A percentile compares a stretch with the other conserved stretches of the same genome.
These are phyloP conservation scores for Tychaedon coryphoeus DNA, from an alignment of 2,113 vertebrate species.

Conservation along the genomic window DNA sequence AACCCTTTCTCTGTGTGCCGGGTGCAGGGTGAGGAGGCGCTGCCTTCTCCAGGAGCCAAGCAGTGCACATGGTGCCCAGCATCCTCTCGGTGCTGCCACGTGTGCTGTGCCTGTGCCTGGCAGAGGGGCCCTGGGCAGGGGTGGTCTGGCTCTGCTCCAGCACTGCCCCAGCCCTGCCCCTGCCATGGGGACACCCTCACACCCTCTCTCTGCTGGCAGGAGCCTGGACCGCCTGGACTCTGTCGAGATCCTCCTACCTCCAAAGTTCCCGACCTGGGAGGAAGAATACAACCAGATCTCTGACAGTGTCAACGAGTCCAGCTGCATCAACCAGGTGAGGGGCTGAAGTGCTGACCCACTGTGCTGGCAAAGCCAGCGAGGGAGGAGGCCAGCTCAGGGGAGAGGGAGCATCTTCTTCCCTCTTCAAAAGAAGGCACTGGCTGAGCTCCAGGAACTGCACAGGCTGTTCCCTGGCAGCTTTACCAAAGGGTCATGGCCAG, in stretches of 20 bases:
- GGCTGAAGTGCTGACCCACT: neutral
- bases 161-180: neutral
- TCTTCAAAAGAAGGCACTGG: neutral
- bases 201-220: constrained; percentile 72
- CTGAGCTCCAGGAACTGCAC: neutral
- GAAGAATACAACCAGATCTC: constrained; percentile 92
- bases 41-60: neutral
- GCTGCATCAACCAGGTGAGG: constrained; percentile 89
- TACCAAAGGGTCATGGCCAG: neutral
- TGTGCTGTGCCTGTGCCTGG: neutral
- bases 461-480: neutral
- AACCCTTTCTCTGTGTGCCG: neutral
- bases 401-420: neutral
- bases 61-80: rapidly evolving
- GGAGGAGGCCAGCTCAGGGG: neutral
- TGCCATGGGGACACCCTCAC: neutral
- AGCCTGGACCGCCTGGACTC: constrained; percentile 94
- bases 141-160: neutral
- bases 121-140: rapidly evolving
- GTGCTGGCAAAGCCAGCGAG: neutral
- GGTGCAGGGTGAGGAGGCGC: neutral
- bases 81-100: rapidly evolving
- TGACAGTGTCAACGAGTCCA: constrained; percentile 80
- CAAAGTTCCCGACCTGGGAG: constrained; percentile 90
- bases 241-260: constrained; percentile 82